A percentile compares a stretch with the other conserved stretches of the same genome.
Conservation (phyloP, 2,113 vertebrate genomes). For the Casuarius casuarius region DNA sequence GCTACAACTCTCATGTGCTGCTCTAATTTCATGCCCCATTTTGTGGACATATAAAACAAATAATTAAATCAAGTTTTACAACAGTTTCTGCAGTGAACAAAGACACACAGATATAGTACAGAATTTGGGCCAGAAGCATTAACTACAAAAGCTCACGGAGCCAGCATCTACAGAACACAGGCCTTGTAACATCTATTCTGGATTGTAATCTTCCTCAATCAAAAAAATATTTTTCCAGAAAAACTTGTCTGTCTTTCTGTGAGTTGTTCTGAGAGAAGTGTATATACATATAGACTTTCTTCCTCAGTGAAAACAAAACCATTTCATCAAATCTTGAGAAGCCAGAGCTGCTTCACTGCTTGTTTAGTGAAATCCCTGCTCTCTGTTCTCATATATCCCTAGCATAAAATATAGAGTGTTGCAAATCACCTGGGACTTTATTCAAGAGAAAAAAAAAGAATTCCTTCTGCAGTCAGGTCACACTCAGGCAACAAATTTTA, state of each 20-base stretch:
- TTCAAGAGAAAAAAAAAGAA: not conserved
- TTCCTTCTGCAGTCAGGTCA: conserved; percentile 39
- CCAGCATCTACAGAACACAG: not conserved
- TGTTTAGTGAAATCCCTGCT: not conserved
- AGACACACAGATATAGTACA: not conserved
- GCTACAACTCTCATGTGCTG: not conserved
- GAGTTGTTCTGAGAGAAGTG: not conserved
- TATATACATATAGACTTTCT: not conserved
- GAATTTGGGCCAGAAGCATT: not conserved
- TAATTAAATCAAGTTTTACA: not conserved
- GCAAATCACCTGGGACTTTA: not conserved
- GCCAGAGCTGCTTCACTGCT: not conserved
- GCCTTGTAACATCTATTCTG: not conserved
- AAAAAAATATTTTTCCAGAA: not conserved
- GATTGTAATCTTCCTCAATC: not conserved
- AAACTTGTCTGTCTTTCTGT: not conserved
- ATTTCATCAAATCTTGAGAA: not conserved
- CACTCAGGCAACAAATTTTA: conserved; percentile 12
- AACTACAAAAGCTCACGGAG: not conserved
- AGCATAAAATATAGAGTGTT: not conserved
- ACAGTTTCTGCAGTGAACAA: not conserved
- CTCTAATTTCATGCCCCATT: not conserved
- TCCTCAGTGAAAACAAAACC: not conserved
- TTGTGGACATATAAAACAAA: not conserved
- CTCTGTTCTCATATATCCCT: not conserved